Base-by-base conservation (phyloP, 1,140 invertebrate genomes). In the Megalopta genalis region DNA sequence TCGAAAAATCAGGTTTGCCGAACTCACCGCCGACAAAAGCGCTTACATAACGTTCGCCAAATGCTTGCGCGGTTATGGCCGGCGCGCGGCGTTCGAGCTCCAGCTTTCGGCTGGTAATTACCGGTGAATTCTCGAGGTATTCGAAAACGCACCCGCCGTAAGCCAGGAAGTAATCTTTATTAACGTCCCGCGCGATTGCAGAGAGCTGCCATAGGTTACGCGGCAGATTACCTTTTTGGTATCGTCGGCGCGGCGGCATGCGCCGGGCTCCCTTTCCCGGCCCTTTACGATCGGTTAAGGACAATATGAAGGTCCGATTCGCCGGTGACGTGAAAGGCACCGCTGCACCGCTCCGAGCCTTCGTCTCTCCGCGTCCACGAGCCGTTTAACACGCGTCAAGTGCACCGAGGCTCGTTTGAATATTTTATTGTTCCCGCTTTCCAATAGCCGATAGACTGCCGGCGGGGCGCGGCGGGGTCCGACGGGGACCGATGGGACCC, bases 371-470 rank as follows among this genome's bases (percentile, higher is more conserved):
- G 54, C 0, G 14, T 16, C 9, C 16, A 59, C 59, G 4, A 64
- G 46, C 12, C 27, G 62, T 71, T 78, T 78, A 72, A 57, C 46
- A 9, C 32, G 76, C 60, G 73, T 80, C 78, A 76, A 66, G 68
- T 64, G 72, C 73, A 67, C 46, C 65, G n/a, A 23, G 66, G 49
- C 81, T 88, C 87, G 84, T 87, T 86, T 87, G 72, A 87, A 89
- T 89, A 88, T 89, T 89, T 89, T 88, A 88, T 88, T 86, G 88
- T 87, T 84, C 84, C 82, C 54, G 62, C 75, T 73, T 79, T 83
- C 82, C 79, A 83, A 88, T 82, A 81, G 79, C 64, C 63, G 69
- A 84, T 82, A 77, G 79, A 77, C 73, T 80, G 75, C 70, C 42
- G 42, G 42, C 10, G 42, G 42, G 42, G 42, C 10, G 42, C 9